Conservation (phyloP, 1,140 invertebrate species). For the Brachionus koreanus region DNA sequence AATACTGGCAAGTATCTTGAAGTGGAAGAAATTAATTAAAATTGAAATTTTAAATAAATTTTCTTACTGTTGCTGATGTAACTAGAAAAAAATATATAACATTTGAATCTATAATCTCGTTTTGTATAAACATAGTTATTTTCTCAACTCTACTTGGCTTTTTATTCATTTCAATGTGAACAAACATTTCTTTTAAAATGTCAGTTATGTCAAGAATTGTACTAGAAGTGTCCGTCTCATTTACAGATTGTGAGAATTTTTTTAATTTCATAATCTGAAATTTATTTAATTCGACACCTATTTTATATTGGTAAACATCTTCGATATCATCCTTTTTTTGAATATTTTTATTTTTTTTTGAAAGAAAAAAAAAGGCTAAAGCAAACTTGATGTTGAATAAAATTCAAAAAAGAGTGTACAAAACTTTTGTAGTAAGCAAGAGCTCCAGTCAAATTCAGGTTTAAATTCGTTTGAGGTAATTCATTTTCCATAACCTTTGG, state of each 20-base stretch:
- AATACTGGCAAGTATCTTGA: not conserved
- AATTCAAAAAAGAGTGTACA: conserved; percentile 20
- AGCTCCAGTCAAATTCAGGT: conserved; percentile 22
- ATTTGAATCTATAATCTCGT: not conserved
- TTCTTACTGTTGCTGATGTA: not conserved
- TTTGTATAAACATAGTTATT: not conserved
- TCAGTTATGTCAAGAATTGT: not conserved
- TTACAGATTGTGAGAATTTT: not conserved
- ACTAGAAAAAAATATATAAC: not conserved
- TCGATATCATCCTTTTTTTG: not conserved
- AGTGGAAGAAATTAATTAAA: not conserved
- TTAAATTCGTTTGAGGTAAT: not conserved
- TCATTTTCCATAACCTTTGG: not conserved
- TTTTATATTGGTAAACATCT: not conserved
- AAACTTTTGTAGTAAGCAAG: conserved; percentile 33
- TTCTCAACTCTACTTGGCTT: not conserved
- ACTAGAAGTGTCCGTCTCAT: not conserved
- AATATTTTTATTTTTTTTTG: not conserved
- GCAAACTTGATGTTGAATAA: not conserved
- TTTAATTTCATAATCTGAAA: conserved; percentile 9
- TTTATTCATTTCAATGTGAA: not conserved
- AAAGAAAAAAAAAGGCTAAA: not conserved
- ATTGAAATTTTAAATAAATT: not conserved
- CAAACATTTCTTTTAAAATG: conserved; percentile 14
- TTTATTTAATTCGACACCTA: conserved; percentile 2